phyloP scores from a whole-genome alignment of 2,888 invertebrate species.

The Corbicula japonica region DNA sequence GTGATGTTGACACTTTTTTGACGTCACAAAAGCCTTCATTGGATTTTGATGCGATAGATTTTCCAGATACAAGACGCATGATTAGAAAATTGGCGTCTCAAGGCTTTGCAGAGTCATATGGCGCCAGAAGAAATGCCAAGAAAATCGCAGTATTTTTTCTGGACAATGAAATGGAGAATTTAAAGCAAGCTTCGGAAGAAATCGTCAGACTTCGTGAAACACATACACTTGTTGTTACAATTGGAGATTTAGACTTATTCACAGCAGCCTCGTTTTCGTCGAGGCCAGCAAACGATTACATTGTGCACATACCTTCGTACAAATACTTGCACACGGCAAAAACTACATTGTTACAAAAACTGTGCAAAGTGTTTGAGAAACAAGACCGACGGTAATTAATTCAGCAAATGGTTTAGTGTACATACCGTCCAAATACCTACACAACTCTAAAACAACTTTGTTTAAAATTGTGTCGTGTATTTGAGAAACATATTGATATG shows the following conservation, averaged over 20 bases:
- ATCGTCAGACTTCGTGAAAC: conserved; percentile 59
- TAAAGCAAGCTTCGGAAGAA: conserved; percentile 63
- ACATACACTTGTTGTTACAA: conserved; percentile 67
- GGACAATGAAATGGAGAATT: conserved; percentile 71
- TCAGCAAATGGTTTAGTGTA: too few relatives aligned
- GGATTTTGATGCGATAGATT: conserved; percentile 63
- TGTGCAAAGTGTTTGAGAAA: conserved; percentile 57
- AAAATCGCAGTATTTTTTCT: conserved; percentile 77
- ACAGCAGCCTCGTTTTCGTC: conserved; percentile 65
- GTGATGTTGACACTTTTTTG: conserved; percentile 64
- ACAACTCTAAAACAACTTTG: too few relatives aligned
- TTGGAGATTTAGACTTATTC: conserved; percentile 63
- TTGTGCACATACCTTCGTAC: conserved; percentile 68
- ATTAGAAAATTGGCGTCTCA: conserved; percentile 54
- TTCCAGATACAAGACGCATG: conserved; percentile 66
- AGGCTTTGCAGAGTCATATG: conserved; percentile 62
- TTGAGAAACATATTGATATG: too few relatives aligned
- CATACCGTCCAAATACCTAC: too few relatives aligned
- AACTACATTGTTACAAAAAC: conserved; percentile 62
- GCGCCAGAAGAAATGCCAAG: conserved; percentile 62
- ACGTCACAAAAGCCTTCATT: conserved; percentile 52
- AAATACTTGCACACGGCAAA: conserved; percentile 62
- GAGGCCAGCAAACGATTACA: conserved; percentile 63
- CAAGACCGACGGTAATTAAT: too few relatives aligned
- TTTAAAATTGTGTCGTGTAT: too few relatives aligned